Base-by-base conservation (phyloP, 2,888 invertebrate genomes). In the Tipula lateralis region DNA sequence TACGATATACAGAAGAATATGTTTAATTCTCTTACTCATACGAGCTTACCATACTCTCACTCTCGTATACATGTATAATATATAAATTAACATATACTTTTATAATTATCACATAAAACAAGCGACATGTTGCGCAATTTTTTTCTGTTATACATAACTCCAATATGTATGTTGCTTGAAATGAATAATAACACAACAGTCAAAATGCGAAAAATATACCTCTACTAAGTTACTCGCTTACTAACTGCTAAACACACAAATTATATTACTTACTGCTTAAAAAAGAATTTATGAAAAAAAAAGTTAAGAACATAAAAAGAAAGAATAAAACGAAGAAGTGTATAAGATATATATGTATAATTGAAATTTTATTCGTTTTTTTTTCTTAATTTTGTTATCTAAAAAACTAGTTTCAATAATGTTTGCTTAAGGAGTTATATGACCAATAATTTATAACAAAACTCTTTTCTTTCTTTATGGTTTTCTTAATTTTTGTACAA, bases 71-170 rank as follows among this genome's bases (percentile, higher is more conserved):
- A 12, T 36, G n/a, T n/a, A n/a, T 4, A n/a, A n/a, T 66, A 24
- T 66, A 66, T 66, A 66, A 66, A 66, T 66, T 66, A 66, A 66
- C 66, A 66, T 66, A 66, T 66, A 66, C 66, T 66, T 66, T 66
- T 66, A 24, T 66, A 66, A 66, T 66, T 66, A 66, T 66, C 24
- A 24, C 66, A 66, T 66, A 66, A 66, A 66, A 66, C 24, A 66
- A 66, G 66, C 66, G 66, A 66, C 44, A 84, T 84, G 85, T 85
- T 85, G 85, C 85, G 50, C 84, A 85, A 84, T 84, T 85, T 85
- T 36, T 80, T 83, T n/a, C 1, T 36, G 83, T 82, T 81, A 50
- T 19, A 66, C 66, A 66, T 66, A n/a, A 66, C 24, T 66, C 66
- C 66, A 66, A 24, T 66, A 66, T 66, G 66, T 66, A n/a, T 66